These are phyloP conservation scores for Crotalus adamanteus DNA, from an alignment of 2,797 vertebrate genomes.

Conservation along the genomic window DNA sequence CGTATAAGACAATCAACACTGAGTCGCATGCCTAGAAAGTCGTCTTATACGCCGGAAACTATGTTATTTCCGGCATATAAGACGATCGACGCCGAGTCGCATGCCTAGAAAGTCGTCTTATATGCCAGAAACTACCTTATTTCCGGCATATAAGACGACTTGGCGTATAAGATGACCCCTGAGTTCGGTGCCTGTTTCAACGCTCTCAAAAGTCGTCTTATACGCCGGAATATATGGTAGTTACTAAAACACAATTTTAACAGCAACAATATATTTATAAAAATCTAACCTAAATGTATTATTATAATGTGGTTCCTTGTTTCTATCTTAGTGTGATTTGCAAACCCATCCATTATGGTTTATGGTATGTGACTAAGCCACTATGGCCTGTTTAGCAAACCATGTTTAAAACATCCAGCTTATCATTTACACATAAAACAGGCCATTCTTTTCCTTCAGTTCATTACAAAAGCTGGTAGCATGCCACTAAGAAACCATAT, in stretches of 20 bases:
- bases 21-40: too few relatives aligned
- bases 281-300: neutral
- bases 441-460: neutral
- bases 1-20: too few relatives aligned
- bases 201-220: too few relatives aligned
- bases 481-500: neutral
- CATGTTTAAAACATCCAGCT: neutral
- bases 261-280: neutral
- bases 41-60: too few relatives aligned
- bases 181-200: too few relatives aligned
- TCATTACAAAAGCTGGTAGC: neutral
- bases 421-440: neutral
- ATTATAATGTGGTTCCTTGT: neutral
- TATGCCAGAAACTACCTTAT: too few relatives aligned
- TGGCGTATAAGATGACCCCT: too few relatives aligned
- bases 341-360: neutral
- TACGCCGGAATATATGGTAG: too few relatives aligned
- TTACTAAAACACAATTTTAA: neutral
- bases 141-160: too few relatives aligned
- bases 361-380: neutral
- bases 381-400: neutral
- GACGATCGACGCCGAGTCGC: too few relatives aligned
- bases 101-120: too few relatives aligned
- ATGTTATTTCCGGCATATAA: too few relatives aligned
- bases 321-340: neutral